Evolutionary conservation across 1,140 invertebrate species (phyloP).

Genomic region (Platyura marginata): DNA sequence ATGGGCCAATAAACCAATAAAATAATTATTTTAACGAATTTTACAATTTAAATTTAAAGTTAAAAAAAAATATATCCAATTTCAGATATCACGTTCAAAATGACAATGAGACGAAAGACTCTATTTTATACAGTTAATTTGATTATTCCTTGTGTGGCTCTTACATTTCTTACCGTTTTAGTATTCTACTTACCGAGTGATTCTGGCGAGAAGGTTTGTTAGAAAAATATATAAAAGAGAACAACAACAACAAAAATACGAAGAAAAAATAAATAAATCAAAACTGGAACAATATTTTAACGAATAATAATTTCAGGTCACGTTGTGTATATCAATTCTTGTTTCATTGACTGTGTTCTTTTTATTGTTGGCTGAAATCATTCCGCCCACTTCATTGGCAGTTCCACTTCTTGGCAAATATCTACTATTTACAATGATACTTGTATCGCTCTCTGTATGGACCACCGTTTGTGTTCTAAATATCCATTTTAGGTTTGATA

Average conservation of each 20-base stretch:
- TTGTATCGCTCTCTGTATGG: slow-evolving; percentile 91
- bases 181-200: slow-evolving; percentile 94
- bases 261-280: not conserved
- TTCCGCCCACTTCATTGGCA: slow-evolving; percentile 91
- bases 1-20: too few species aligned
- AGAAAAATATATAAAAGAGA: not conserved
- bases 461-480: slow-evolving; percentile 94
- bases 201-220: slow-evolving; percentile 75
- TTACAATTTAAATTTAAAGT: too few species aligned
- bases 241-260: not conserved
- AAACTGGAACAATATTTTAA: not conserved
- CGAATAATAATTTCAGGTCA: slow-evolving; percentile 40
- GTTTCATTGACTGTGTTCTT: slow-evolving; percentile 98
- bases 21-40: too few species aligned
- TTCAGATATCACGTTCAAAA: slow-evolving; percentile 86
- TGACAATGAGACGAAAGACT: slow-evolving; percentile 84
- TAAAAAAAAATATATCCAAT: slow-evolving; percentile 16
- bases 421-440: slow-evolving; percentile 91
- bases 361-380: slow-evolving; percentile 89
- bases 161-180: slow-evolving; percentile 83
- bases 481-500: slow-evolving; percentile 80
- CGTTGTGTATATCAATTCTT: slow-evolving; percentile 93
- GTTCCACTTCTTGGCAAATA: slow-evolving; percentile 96
- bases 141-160: slow-evolving; percentile 77
- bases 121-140: slow-evolving; percentile 84